Conservation (phyloP, 2,113 vertebrate species). For the Atherinomorus stipes region DNA sequence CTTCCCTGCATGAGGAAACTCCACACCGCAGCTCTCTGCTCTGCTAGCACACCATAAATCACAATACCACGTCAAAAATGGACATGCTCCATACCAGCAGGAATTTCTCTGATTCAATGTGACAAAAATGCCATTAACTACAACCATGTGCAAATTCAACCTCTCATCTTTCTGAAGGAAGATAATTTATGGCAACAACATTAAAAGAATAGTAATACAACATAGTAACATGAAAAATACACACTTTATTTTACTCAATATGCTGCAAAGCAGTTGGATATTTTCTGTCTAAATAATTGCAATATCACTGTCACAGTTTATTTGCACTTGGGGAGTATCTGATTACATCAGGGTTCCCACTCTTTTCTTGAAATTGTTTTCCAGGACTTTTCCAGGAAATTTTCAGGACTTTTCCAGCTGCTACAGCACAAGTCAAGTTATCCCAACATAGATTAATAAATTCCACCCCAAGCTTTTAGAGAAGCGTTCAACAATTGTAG, state of each 20-base stretch:
- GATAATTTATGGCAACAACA: background rate
- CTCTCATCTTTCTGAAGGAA: too few species aligned
- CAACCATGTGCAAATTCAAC: background rate
- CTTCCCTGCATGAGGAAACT: conserved; percentile 3
- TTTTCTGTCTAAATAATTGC: background rate
- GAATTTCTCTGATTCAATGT: background rate
- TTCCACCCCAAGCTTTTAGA: too few species aligned
- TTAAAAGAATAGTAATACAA: background rate
- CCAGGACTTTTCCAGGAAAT: too few species aligned
- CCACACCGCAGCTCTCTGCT: background rate
- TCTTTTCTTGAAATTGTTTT: too few species aligned
- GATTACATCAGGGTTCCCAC: too few species aligned
- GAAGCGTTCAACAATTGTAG: too few species aligned
- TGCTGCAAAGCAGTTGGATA: background rate
- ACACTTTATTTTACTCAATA: too few species aligned
- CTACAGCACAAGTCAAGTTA: too few species aligned
- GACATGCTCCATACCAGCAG: background rate
- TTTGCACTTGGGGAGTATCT: background rate
- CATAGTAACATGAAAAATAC: background rate
- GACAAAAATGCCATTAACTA: background rate
- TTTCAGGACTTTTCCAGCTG: too few species aligned
- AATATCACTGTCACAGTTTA: background rate
- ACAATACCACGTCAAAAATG: background rate
- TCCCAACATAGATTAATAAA: too few species aligned
- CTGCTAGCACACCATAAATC: background rate